Percentiles rank a stretch among this genome's conserved stretches.
These are phyloP conservation scores for Zootermopsis nevadensis DNA, from an alignment of 2,888 invertebrate genomes.

Conservation along the genomic window DNA sequence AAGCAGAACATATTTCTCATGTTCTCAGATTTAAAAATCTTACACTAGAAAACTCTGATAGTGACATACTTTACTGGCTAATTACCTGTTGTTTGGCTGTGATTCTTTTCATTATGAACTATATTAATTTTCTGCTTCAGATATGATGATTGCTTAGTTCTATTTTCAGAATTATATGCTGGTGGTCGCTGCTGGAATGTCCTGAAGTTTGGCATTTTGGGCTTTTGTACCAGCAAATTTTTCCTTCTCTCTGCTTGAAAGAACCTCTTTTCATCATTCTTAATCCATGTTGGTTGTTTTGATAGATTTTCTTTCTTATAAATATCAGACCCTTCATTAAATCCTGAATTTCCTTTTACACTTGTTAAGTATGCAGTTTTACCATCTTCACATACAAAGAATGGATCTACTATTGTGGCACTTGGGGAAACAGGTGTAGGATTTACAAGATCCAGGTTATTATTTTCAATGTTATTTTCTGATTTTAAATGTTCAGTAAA, in stretches of 20 bases:
- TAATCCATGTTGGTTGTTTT: not conserved
- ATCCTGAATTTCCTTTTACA: not conserved
- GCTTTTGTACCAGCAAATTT: not conserved
- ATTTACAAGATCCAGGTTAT: not conserved
- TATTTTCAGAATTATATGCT: not conserved
- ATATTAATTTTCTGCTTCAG: not conserved
- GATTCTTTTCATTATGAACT: no score
- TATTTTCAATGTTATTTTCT: not conserved
- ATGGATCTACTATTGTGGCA: not conserved
- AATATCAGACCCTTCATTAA: not conserved
- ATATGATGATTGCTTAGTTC: not conserved
- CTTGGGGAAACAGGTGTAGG: not conserved
- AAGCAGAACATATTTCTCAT: no score
- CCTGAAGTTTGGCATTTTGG: not conserved
- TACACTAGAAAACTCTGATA: no score
- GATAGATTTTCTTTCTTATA: no score
- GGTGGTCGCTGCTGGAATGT: not conserved
- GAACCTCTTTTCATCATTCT: not conserved
- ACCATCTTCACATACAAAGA: conserved; percentile 17
- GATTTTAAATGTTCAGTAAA: conserved; percentile 7
- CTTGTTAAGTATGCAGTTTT: not conserved
- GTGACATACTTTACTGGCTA: no score
- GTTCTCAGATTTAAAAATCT: no score
- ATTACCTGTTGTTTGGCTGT: no score
- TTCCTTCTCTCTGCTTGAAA: not conserved